Conservation (phyloP, 2,113 vertebrate species). For the Narcine bancroftii region DNA sequence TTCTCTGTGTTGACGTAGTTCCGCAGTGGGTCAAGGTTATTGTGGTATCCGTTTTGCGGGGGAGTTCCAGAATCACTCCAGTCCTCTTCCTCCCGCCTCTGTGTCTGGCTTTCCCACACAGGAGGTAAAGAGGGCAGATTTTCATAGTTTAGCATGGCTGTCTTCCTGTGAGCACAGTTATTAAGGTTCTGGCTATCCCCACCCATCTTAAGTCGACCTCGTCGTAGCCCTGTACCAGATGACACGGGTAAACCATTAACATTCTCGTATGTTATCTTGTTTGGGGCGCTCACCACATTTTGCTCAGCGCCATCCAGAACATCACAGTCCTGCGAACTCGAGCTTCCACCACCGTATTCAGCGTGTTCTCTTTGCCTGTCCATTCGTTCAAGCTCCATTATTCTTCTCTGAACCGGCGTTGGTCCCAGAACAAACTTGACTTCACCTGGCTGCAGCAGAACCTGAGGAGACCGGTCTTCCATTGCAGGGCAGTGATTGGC, state of each 20-base stretch:
- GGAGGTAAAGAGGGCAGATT: slow-evolving; percentile 88
- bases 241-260: slow-evolving; percentile 64
- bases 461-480: slow-evolving; percentile 77
- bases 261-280: slow-evolving; percentile 79
- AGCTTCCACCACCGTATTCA: not conserved
- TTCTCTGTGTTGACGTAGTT: slow-evolving; percentile 66
- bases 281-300: slow-evolving; percentile 60
- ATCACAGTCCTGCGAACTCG: slow-evolving; percentile 7
- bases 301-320: slow-evolving; percentile 66
- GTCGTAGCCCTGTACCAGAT: slow-evolving; percentile 40
- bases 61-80: slow-evolving; percentile 71
- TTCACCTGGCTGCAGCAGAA: slow-evolving; percentile 84
- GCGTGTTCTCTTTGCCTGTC: slow-evolving; percentile 41
- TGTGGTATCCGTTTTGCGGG: slow-evolving; percentile 63
- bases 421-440: slow-evolving; percentile 91
- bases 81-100: slow-evolving; percentile 60
- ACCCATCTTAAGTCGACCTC: slow-evolving; percentile 57
- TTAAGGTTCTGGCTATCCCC: slow-evolving; percentile 49
- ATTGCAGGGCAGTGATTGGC: slow-evolving; percentile 67
- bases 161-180: slow-evolving; percentile 63
- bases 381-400: slow-evolving; percentile 65
- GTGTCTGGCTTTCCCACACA: slow-evolving; percentile 80
- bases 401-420: slow-evolving; percentile 65
- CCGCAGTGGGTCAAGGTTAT: slow-evolving; percentile 75
- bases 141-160: slow-evolving; percentile 86